phyloP scores from a whole-genome alignment of 2,888 invertebrate genomes.

The Agonum fuliginosum region DNA sequence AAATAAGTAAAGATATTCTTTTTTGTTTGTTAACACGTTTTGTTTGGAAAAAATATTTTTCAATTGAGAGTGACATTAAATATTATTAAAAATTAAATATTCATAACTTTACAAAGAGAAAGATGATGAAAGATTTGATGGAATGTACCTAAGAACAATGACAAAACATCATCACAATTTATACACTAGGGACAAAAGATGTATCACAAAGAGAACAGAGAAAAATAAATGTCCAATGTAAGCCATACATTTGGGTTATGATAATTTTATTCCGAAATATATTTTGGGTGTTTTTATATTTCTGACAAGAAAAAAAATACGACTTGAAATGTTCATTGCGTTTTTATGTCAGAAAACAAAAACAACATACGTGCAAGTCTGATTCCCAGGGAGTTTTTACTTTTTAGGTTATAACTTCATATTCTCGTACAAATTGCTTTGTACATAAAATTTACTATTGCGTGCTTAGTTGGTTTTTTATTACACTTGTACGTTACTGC shows the following conservation, averaged over 20 bases:
- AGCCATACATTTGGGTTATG: slow-evolving; percentile 12
- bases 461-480: neutral
- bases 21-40: neutral
- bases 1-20: too few relatives aligned
- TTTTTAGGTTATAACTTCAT: slow-evolving; percentile 1
- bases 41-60: neutral
- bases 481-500: neutral
- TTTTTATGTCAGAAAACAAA: slow-evolving; percentile 14
- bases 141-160: neutral
- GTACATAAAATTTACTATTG: slow-evolving; percentile 9
- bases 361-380: slow-evolving; percentile 2
- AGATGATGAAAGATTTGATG: neutral
- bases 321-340: slow-evolving; percentile 30
- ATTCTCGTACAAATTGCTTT: slow-evolving; percentile 15
- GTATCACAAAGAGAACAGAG: slow-evolving; percentile 1
- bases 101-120: neutral
- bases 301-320: slow-evolving; percentile 34
- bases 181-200: slow-evolving; percentile 5
- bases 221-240: slow-evolving; percentile 25
- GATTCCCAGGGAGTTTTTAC: neutral
- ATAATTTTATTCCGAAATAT: slow-evolving; percentile 28
- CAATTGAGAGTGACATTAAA: neutral
- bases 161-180: neutral
- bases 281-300: slow-evolving; percentile 35
- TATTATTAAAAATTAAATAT: neutral